Conservation (phyloP, 2,113 vertebrate species). For the Sylvia atricapilla region DNA sequence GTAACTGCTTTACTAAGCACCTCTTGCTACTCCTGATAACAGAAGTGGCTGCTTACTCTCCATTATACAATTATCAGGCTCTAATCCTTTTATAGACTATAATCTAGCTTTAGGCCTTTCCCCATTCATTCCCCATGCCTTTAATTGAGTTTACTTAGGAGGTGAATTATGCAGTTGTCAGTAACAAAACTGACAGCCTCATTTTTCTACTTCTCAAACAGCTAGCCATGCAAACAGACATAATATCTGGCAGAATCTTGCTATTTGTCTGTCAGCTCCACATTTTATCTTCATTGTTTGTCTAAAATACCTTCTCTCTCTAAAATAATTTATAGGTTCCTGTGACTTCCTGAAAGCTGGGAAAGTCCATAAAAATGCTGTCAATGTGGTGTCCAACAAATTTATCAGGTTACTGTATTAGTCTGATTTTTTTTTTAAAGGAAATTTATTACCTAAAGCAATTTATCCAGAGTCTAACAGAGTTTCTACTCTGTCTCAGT, state of each 20-base stretch:
- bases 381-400: neutral
- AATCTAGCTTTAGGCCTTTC: slow-evolving; percentile 54
- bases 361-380: neutral
- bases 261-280: neutral
- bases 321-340: neutral
- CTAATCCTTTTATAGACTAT: slow-evolving; percentile 53
- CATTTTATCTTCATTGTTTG: neutral
- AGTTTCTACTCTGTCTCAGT: neutral
- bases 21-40: slow-evolving; percentile 18
- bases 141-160: slow-evolving; percentile 63
- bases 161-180: slow-evolving; percentile 53
- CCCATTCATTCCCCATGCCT: slow-evolving; percentile 1
- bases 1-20: slow-evolving; percentile 42
- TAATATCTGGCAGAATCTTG: neutral
- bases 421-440: neutral
- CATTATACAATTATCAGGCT: slow-evolving; percentile 51
- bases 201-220: slow-evolving; percentile 45
- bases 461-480: neutral
- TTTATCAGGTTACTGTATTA: neutral
- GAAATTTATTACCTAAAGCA: neutral
- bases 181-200: slow-evolving; percentile 40
- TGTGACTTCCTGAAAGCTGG: neutral
- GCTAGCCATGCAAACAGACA: slow-evolving; percentile 5
- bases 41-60: slow-evolving; percentile 31
- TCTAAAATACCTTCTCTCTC: neutral